phyloP scores from a whole-genome alignment of 2,113 vertebrate species.

The Todiramphus chloris region DNA sequence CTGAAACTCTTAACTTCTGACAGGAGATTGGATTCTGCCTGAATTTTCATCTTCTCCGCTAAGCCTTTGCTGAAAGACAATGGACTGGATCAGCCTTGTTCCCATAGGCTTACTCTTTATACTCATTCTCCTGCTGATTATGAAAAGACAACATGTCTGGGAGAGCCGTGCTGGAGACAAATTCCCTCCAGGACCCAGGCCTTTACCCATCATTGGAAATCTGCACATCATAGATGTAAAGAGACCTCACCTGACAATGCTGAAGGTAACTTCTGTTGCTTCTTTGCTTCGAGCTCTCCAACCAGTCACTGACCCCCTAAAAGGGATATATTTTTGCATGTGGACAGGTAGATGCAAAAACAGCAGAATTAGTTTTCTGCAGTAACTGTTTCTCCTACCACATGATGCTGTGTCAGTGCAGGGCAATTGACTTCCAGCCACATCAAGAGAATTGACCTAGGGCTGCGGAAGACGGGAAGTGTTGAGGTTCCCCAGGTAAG shows the following conservation, averaged over 20 bases:
- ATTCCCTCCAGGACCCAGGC: too few species aligned
- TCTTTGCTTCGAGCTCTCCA: background rate
- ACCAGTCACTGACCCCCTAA: background rate
- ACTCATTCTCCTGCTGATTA: background rate
- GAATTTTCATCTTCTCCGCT: background rate
- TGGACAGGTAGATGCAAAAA: background rate
- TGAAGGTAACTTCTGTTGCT: constrained; percentile 17
- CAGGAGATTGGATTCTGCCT: background rate
- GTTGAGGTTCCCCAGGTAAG: background rate
- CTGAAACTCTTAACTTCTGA: background rate
- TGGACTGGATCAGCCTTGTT: background rate
- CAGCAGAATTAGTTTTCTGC: background rate
- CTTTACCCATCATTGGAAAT: too few species aligned
- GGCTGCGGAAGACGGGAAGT: background rate
- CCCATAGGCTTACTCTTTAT: background rate
- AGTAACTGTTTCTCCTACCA: background rate
- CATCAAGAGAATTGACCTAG: background rate
- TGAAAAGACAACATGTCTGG: background rate
- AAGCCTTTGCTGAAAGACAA: background rate
- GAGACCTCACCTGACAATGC: background rate
- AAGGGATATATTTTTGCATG: background rate
- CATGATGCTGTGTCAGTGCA: too few species aligned
- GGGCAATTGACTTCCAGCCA: background rate
- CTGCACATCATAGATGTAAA: too few species aligned
- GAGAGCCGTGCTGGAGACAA: too few species aligned